phyloP scores from a whole-genome alignment of 1,140 invertebrate species.

The Musca vetustissima region DNA sequence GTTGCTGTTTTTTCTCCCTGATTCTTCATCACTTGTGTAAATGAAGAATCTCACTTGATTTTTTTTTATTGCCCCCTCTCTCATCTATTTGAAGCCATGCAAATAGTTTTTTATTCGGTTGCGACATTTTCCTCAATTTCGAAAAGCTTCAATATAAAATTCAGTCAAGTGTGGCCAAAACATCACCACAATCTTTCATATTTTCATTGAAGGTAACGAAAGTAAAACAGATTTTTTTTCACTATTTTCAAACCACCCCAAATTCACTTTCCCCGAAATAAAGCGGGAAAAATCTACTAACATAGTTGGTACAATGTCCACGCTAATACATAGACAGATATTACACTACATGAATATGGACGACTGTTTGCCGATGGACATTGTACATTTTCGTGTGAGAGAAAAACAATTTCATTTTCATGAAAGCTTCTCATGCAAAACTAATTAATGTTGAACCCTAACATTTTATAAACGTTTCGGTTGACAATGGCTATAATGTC shows the following conservation, averaged over 20 bases:
- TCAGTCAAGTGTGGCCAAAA: conserved; percentile 39
- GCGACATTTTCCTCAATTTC: conserved; percentile 27
- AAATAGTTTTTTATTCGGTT: conserved; percentile 27
- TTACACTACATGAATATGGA: too few species aligned
- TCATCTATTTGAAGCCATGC: too few species aligned
- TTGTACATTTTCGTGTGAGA: too few species aligned
- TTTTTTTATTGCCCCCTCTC: not conserved
- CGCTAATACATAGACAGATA: too few species aligned
- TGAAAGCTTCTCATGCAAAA: too few species aligned
- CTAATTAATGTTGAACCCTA: too few species aligned
- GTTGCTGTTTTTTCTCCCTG: not conserved
- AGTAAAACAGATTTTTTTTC: not conserved
- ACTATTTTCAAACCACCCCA: not conserved
- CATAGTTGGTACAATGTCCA: too few species aligned
- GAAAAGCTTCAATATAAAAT: conserved; percentile 13
- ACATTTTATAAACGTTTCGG: too few species aligned
- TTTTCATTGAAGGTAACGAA: not conserved
- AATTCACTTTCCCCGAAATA: conserved; percentile 4
- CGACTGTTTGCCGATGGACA: too few species aligned
- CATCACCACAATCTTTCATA: conserved; percentile 8
- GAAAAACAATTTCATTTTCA: too few species aligned
- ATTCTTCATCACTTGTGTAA: conserved; percentile 10
- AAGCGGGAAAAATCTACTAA: not conserved
- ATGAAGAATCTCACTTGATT: not conserved
- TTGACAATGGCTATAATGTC: too few species aligned